Percentiles rank a stretch among this genome's conserved stretches.
phyloP scores from a whole-genome alignment of 92 coral and sea anemone genomes.

The Porites cylindrica region DNA sequence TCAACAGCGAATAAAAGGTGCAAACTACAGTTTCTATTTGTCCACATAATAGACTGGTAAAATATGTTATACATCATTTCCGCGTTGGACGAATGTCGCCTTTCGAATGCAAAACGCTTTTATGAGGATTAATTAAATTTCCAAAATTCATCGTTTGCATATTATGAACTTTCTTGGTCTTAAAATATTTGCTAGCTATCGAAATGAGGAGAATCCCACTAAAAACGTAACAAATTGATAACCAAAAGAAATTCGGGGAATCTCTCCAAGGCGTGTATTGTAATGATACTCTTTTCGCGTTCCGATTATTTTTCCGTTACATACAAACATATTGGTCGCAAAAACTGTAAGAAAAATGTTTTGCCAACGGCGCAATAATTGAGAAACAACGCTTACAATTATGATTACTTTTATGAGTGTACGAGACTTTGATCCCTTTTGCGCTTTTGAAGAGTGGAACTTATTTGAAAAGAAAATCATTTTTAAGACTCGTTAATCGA shows the following conservation, averaged over 20 bases:
- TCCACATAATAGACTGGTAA: background rate
- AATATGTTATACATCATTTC: conserved; percentile 7
- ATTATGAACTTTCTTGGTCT: background rate
- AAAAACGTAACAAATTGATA: background rate
- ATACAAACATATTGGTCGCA: background rate
- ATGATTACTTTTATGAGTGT: background rate
- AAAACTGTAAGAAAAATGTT: conserved; percentile 20
- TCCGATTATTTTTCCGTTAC: conserved; percentile 29
- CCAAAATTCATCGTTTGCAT: conserved; percentile 17
- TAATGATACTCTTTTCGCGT: conserved; percentile 2
- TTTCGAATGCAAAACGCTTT: conserved; percentile 28
- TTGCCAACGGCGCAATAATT: conserved; percentile 28
- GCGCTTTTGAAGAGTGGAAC: background rate
- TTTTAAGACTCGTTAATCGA: conserved; percentile 33
- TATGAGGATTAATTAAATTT: conserved; percentile 27
- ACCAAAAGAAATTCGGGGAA: background rate
- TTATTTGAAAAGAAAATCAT: conserved; percentile 29
- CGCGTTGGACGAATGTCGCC: conserved; percentile 26
- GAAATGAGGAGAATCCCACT: background rate
- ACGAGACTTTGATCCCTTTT: conserved; percentile 23
- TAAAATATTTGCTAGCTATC: background rate
- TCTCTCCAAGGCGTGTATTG: conserved; percentile 17
- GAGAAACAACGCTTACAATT: background rate
- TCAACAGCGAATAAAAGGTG: background rate
- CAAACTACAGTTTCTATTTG: conserved; percentile 10